Percentiles rank a stretch among this genome's conserved stretches.
Evolutionary conservation across 2,797 vertebrate genomes (phyloP).

Genomic region (Emys orbicularis): DNA sequence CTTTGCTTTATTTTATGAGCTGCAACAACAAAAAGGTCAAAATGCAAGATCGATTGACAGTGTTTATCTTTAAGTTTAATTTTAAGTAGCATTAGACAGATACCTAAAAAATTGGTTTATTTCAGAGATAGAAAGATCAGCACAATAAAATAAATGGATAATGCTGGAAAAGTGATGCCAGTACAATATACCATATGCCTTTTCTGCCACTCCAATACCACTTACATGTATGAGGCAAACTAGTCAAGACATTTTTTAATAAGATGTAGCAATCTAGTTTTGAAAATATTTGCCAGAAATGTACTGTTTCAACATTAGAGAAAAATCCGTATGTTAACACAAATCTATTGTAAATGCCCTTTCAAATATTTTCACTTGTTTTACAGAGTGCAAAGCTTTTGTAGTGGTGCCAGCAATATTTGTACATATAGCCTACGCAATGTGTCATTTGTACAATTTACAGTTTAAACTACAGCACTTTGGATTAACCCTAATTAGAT

Average conservation of each 20-base stretch:
- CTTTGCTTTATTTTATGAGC: background rate
- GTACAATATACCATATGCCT: background rate
- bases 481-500: background rate
- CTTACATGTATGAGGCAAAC: background rate
- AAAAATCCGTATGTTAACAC: background rate
- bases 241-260: background rate
- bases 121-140: background rate
- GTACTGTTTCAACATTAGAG: background rate
- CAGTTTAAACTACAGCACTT: background rate
- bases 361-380: background rate
- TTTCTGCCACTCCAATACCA: background rate
- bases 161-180: background rate
- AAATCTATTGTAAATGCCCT: background rate
- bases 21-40: background rate
- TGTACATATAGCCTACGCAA: fast-evolving
- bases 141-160: background rate
- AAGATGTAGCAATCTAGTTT: background rate
- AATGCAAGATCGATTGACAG: background rate
- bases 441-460: background rate
- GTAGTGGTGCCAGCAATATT: background rate
- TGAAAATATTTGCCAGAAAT: background rate
- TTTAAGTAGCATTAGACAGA: background rate
- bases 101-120: background rate
- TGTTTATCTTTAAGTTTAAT: too few relatives aligned
- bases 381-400: background rate